Conservation (phyloP, 2,888 invertebrate genomes). For the Tenthredo mesomela region DNA sequence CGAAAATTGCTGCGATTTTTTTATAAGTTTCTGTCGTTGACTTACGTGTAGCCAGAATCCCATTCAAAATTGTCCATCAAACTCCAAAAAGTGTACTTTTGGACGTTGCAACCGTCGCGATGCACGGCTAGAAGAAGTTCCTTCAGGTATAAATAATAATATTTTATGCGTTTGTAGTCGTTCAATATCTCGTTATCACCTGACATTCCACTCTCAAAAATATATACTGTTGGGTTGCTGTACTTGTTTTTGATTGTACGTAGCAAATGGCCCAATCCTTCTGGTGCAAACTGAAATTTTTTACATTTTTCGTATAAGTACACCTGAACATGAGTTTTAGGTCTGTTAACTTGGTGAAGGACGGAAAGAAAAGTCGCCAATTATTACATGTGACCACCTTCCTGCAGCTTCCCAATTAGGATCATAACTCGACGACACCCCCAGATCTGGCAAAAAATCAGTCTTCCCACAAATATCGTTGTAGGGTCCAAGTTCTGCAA, state of each 20-base stretch:
- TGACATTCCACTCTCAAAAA: constrained; percentile 75
- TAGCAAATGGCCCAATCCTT: constrained; percentile 75
- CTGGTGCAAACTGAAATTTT: constrained; percentile 72
- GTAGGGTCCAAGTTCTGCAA: background rate
- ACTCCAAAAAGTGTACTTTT: constrained; percentile 82
- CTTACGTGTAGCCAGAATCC: constrained; percentile 81
- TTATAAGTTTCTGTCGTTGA: background rate
- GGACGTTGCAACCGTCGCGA: constrained; percentile 78
- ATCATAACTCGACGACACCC: constrained; percentile 74
- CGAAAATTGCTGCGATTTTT: background rate
- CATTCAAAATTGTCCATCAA: constrained; percentile 85
- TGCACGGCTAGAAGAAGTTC: constrained; percentile 78
- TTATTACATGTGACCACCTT: constrained; percentile 79
- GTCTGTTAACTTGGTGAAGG: background rate
- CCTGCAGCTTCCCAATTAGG: constrained; percentile 79
- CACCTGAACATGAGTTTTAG: background rate
- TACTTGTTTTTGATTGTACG: constrained; percentile 75
- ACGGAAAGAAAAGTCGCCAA: background rate
- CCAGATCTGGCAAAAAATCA: constrained; percentile 2
- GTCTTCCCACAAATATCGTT: constrained; percentile 29
- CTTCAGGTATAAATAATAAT: constrained; percentile 76
- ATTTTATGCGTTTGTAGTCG: constrained; percentile 67
- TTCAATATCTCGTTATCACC: constrained; percentile 65
- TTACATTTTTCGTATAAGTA: background rate
- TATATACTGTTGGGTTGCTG: constrained; percentile 71